Conservation (phyloP, 2,113 vertebrate genomes). For the Salvelinus namaycush region DNA sequence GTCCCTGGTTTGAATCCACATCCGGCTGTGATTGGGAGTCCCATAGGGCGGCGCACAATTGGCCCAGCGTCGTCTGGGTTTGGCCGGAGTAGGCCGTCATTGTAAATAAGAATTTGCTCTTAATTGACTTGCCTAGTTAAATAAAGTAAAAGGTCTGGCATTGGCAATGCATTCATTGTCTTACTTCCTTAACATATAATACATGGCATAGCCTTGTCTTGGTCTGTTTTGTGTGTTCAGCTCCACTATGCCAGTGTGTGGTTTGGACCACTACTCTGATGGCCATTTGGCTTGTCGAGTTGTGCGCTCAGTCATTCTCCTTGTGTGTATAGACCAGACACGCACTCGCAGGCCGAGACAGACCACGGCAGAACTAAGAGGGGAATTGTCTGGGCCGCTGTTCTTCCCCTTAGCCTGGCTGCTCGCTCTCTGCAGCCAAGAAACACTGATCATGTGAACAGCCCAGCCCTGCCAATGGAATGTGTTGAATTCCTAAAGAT, state of each 20-base stretch:
- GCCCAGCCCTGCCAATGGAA: slow-evolving; percentile 71
- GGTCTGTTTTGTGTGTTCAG: background rate
- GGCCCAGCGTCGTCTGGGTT: too few relatives aligned
- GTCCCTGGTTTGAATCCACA: too few relatives aligned
- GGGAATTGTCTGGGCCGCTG: slow-evolving; percentile 51
- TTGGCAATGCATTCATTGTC: background rate
- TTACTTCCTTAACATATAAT: background rate
- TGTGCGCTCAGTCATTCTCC: background rate
- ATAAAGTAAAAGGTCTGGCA: background rate
- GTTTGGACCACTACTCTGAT: background rate
- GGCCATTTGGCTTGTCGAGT: background rate
- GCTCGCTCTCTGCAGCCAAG: slow-evolving; percentile 43
- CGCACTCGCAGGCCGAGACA: background rate
- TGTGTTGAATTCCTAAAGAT: slow-evolving; percentile 78
- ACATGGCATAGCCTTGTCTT: background rate
- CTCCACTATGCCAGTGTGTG: background rate
- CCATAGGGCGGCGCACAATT: too few relatives aligned
- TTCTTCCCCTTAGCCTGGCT: too few relatives aligned
- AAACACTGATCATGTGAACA: slow-evolving; percentile 68
- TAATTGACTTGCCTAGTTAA: too few relatives aligned
- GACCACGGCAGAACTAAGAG: slow-evolving; percentile 39
- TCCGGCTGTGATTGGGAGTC: too few relatives aligned
- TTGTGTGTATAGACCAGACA: background rate
- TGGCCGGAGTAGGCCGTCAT: too few relatives aligned
- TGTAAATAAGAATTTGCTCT: too few relatives aligned